Evolutionary conservation across 2,888 invertebrate species (phyloP).

Genomic region (Acrobasis consociella): DNA sequence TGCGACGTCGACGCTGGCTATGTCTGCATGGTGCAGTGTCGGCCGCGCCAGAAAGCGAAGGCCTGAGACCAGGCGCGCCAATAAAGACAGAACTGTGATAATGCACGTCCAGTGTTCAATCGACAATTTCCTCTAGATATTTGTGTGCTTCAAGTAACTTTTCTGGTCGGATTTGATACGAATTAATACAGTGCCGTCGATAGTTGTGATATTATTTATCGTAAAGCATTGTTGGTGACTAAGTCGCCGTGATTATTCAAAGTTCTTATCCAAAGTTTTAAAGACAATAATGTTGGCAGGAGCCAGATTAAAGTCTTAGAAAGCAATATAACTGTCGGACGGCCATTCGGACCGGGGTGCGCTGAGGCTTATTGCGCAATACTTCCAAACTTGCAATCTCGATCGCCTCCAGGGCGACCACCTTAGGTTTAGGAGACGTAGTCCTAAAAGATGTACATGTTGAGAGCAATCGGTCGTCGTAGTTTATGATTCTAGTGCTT

Average conservation of each 20-base stretch:
- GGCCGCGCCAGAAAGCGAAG: slow-evolving; percentile 78
- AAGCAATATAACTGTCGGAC: slow-evolving; percentile 46
- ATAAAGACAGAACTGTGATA: slow-evolving; percentile 73
- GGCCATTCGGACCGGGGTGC: slow-evolving; percentile 45
- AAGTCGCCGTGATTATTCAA: slow-evolving; percentile 36
- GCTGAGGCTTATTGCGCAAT: slow-evolving; percentile 52
- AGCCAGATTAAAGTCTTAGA: slow-evolving; percentile 51
- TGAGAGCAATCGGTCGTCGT: slow-evolving; percentile 52
- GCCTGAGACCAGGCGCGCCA: slow-evolving; percentile 56
- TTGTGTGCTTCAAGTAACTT: slow-evolving; percentile 47
- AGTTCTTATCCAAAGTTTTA: slow-evolving; percentile 39
- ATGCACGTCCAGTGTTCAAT: slow-evolving; percentile 76
- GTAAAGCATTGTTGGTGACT: slow-evolving; percentile 44
- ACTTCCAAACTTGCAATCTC: slow-evolving; percentile 61
- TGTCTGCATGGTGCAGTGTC: slow-evolving; percentile 89
- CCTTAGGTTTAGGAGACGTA: slow-evolving; percentile 47
- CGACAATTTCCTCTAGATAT: slow-evolving; percentile 48
- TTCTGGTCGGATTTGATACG: slow-evolving; percentile 51
- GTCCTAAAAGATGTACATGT: slow-evolving; percentile 50
- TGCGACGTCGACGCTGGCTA: slow-evolving; percentile 97
- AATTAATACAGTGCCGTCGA: slow-evolving; percentile 67
- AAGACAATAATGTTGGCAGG: slow-evolving; percentile 49
- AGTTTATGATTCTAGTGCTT: slow-evolving; percentile 62
- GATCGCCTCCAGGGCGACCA: slow-evolving; percentile 41
- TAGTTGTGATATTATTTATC: slow-evolving; percentile 65